These are phyloP conservation scores for Yponomeuta sedellus DNA, from an alignment of 2,888 invertebrate species.

Conservation along the genomic window DNA sequence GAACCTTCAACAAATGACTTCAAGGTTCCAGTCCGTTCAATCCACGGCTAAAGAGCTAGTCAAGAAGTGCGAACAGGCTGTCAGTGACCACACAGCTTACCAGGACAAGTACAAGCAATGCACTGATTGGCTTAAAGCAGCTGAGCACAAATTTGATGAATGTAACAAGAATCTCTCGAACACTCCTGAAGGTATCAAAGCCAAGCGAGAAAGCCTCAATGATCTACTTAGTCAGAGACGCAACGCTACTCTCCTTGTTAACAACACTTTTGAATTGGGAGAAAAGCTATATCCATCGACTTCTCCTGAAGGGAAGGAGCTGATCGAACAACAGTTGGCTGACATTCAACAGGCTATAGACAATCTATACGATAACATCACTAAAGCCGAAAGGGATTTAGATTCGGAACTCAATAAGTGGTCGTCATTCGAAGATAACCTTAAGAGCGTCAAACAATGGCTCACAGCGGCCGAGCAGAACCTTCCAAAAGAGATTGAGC, in stretches of 20 bases:
- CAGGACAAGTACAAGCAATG: constrained; percentile 90
- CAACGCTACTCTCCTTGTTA: constrained; percentile 84
- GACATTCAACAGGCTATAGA: constrained; percentile 91
- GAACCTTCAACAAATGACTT: constrained; percentile 92
- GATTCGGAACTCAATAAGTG: constrained; percentile 90
- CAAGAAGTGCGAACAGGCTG: constrained; percentile 93
- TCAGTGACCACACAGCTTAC: constrained; percentile 86
- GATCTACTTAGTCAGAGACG: constrained; percentile 86
- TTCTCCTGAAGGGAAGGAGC: constrained; percentile 90
- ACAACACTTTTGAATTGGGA: constrained; percentile 90
- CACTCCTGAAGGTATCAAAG: constrained; percentile 81
- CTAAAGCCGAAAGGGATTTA: constrained; percentile 86
- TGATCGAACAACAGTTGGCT: constrained; percentile 87
- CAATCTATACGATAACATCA: constrained; percentile 85
- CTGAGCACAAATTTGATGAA: constrained; percentile 83
- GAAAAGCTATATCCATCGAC: constrained; percentile 92
- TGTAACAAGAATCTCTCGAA: constrained; percentile 79
- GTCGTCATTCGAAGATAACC: constrained; percentile 93
- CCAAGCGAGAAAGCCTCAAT: constrained; percentile 82
- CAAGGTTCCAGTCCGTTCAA: constrained; percentile 92
- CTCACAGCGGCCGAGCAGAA: constrained; percentile 84
- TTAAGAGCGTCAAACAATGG: constrained; percentile 88
- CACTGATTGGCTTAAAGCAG: constrained; percentile 85
- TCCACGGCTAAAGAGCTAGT: constrained; percentile 92
- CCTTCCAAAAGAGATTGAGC: constrained; percentile 85